Percentiles rank a stretch among this genome's conserved stretches.
Conservation (phyloP, 1,140 invertebrate genomes). For the Ceratosolen fusciceps region DNA sequence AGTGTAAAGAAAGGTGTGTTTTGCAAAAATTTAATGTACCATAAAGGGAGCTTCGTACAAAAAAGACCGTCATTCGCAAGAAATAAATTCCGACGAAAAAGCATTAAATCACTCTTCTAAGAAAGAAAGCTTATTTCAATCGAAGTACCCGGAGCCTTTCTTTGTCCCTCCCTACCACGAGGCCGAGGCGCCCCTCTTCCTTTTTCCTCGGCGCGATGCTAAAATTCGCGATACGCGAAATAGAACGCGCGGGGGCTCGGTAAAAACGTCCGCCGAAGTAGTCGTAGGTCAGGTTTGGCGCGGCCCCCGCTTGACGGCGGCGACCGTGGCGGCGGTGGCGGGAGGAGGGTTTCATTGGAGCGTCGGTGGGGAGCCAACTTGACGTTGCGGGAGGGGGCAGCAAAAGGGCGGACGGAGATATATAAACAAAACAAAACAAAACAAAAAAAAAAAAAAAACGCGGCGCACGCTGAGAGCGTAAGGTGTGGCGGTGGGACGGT, state of each 20-base stretch:
- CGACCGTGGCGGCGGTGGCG: too few species aligned
- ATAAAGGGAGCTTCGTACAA: not conserved
- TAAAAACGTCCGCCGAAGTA: slow-evolving; percentile 44
- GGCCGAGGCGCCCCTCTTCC: not conserved
- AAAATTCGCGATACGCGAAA: slow-evolving; percentile 52
- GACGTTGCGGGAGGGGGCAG: too few species aligned
- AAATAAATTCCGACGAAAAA: not conserved
- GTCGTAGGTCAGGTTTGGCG: slow-evolving; percentile 59
- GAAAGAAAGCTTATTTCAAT: slow-evolving; percentile 19
- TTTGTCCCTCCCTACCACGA: slow-evolving; percentile 1
- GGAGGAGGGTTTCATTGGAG: too few species aligned
- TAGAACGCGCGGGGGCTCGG: slow-evolving; percentile 20
- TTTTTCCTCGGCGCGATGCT: not conserved
- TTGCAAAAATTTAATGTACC: not conserved
- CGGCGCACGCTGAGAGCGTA: too few species aligned
- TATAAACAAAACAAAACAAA: slow-evolving; percentile 4
- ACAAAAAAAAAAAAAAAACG: slow-evolving; percentile 11
- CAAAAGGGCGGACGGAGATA: slow-evolving; percentile 31
- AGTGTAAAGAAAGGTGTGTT: not conserved
- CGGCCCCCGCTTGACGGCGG: too few species aligned
- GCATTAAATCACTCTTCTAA: not conserved
- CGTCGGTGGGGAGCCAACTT: too few species aligned
- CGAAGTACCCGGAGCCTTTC: not conserved
- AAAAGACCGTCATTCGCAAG: not conserved
- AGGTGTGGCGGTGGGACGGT: too few species aligned